Evolutionary conservation across 2,797 vertebrate species (phyloP), one percentile per base, ranked within the genome.

Genomic region (Bovichtus diacanthus): DNA sequence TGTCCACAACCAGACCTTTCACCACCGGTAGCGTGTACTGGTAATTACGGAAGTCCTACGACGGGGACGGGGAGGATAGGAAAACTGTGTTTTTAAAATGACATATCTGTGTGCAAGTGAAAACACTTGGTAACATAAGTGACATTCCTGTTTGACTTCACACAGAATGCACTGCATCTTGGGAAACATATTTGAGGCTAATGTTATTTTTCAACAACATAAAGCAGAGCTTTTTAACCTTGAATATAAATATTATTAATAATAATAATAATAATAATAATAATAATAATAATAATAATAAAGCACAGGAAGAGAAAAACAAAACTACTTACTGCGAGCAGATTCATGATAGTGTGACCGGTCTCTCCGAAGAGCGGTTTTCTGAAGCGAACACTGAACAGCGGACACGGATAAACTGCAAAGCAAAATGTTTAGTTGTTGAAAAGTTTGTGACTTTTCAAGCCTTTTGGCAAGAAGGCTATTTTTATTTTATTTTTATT

Each of bases 271-370:
- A n/a, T n/a, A n/a, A n/a, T n/a, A n/a, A n/a, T n/a, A n/a, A n/a
- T n/a, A n/a, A n/a, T n/a, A n/a, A n/a, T n/a, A n/a, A n/a, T n/a
- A n/a, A n/a, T n/a, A n/a, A n/a, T n/a, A n/a, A n/a, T n/a, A n/a
- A n/a, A 44, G 25, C 3, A 9, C 8, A 16, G 11, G 1, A 56
- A 41, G 25, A 29, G 36, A 44, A 46, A 27, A 59, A 41, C 6
- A 9, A 23, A 63, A 18, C 38, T 67, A 68, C 97, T 97, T 93
- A 99, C 98, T 53, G 98, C 98, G 31, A 99, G 95, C 74, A 99
- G 96, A 90, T 99, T 99, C 96, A 99, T 99, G 89, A 99, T 99
- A 0, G 98, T 99, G 94, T 99, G 98, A 54, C 98, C 98, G 0
- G 98, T 99, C 90, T 99, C 98, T 90, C 98, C 98, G 66, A 99